Evolutionary conservation across 2,888 invertebrate species (phyloP), one percentile per base, ranked within the genome.

Genomic region (Hydroisotoma schaefferi): DNA sequence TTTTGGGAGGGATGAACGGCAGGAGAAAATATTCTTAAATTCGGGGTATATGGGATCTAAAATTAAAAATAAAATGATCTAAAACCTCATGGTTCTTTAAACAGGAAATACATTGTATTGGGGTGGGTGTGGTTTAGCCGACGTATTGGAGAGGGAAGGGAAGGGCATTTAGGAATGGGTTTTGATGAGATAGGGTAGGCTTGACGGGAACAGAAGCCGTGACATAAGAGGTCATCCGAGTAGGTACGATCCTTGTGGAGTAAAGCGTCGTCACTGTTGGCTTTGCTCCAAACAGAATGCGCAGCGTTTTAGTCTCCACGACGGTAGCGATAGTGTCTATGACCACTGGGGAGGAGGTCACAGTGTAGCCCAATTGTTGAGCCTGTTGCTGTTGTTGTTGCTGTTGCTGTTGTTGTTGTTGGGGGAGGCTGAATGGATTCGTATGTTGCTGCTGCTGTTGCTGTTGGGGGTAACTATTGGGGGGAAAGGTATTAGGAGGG

Each of bases 241-340:
- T 90, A 6, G 91, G 90, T 43, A 91, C 85, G 46, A 92, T 85
- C 73, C 83, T 85, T 38, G 91, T 90, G 2, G 88, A 87, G 76
- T 85, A 90, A 60, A 93, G 80, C 1, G 91, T 92, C 6, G 92
- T 92, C 75, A 87, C 88, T 0, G 90, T 86, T 0, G 91, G 91
- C 77, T 89, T 90, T 29, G 92, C 91, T n/a, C 92, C 91, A 75
- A 92, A 92, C 12, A 90, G 91, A 69, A 92, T 79, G 77, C 91
- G 90, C 64, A 92, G 78, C 54, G 91, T 80, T 78, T 89, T 87
- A 72, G 90, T 90, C 65, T 87, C 84, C 0, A 90, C 90, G 68
- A 87, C 83, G 1, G 87, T 87, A 15, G 90, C 83, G 72, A 87
- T 80, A 0, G 90, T 89, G 74, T 87, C 88, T 61, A 87, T 83